Conservation (phyloP, 1,140 invertebrate species). For the Halyomorpha halys region DNA sequence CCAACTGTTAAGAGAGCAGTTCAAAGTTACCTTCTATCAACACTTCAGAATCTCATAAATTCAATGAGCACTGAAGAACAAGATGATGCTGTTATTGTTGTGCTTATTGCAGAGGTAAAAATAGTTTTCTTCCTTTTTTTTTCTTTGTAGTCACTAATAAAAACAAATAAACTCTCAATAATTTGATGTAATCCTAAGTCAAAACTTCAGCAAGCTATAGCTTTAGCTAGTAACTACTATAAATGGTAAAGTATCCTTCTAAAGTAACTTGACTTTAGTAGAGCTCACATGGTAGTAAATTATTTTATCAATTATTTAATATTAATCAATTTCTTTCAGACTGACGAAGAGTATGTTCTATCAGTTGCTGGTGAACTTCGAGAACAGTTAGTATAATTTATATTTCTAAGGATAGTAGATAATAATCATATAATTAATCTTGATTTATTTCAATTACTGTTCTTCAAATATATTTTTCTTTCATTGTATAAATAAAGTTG, state of each 20-base stretch:
- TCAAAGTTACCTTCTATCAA: conserved; percentile 78
- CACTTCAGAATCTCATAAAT: conserved; percentile 75
- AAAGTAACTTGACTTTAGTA: background rate
- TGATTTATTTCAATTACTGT: too few relatives aligned
- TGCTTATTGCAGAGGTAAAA: conserved; percentile 75
- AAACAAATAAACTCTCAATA: too few relatives aligned
- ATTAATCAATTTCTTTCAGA: conserved; percentile 38
- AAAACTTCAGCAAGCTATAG: too few relatives aligned
- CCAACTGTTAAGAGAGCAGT: conserved; percentile 83
- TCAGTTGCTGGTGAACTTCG: conserved; percentile 63
- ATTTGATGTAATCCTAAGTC: too few relatives aligned
- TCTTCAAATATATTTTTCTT: too few relatives aligned
- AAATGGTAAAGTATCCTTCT: too few relatives aligned
- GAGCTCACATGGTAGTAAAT: background rate
- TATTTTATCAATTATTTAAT: background rate
- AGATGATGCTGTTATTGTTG: conserved; percentile 73
- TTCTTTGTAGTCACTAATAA: too few relatives aligned
- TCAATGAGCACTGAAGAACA: conserved; percentile 66
- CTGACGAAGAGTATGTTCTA: conserved; percentile 57
- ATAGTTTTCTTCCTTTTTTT: too few relatives aligned
- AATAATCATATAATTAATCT: too few relatives aligned
- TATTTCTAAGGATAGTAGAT: too few relatives aligned
- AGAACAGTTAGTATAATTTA: conserved; percentile 48
- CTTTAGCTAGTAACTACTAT: too few relatives aligned
- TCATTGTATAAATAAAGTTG: too few relatives aligned